These are phyloP conservation scores for Lycaon pictus DNA, from an alignment of 2,113 vertebrate genomes.

Conservation along the genomic window DNA sequence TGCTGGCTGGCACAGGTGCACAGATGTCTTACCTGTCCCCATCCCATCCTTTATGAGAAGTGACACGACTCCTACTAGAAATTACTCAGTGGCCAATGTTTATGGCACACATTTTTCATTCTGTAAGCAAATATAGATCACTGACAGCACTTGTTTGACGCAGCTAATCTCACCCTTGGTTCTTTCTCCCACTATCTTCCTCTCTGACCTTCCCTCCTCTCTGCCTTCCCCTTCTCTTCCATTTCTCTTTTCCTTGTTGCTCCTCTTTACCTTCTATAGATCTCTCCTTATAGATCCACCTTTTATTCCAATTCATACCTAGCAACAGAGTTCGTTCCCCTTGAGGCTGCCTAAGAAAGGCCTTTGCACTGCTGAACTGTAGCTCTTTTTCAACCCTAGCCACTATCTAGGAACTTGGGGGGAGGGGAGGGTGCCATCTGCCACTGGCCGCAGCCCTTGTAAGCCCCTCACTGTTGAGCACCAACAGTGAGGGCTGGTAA, in stretches of 20 bases:
- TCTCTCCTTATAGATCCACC: neutral
- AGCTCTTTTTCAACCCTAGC: neutral
- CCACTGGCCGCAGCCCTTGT: neutral
- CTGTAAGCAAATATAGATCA: constrained; percentile 88
- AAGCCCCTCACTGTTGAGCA: neutral
- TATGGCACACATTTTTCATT: constrained; percentile 88
- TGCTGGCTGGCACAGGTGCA: constrained; percentile 43
- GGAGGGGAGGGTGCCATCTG: neutral
- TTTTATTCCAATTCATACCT: neutral
- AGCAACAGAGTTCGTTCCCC: constrained; percentile 16
- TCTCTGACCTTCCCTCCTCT: neutral
- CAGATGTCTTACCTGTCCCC: constrained; percentile 78
- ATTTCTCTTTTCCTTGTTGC: neutral
- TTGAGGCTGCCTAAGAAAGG: constrained; percentile 1
- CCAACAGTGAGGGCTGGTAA: neutral
- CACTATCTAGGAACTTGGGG: neutral
- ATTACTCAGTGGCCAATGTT: constrained; percentile 83
- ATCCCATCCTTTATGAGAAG: constrained; percentile 77
- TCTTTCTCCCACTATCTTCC: neutral
- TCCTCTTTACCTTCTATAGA: neutral
- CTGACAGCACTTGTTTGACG: constrained; percentile 74
- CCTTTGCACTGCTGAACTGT: neutral
- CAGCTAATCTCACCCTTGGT: constrained; percentile 46
- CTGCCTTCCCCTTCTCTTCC: neutral
- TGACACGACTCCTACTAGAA: constrained; percentile 81